A percentile compares a stretch with the other conserved stretches of the same genome.
Conservation (phyloP, 2,888 invertebrate species). For the Volucella inanis region DNA sequence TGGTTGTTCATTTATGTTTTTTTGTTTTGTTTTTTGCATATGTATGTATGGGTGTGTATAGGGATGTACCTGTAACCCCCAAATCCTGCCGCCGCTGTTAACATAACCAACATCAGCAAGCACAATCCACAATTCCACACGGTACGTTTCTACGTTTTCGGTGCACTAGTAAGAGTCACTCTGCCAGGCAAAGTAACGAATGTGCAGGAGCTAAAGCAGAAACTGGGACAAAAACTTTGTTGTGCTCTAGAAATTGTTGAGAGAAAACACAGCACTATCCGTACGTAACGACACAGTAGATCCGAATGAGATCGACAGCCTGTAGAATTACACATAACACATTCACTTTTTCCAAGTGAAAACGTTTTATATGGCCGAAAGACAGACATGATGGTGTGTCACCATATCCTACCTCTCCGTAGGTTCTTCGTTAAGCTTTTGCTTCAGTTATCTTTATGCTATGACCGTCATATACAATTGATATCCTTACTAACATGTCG, state of each 20-base stretch:
- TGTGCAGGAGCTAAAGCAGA: too few species aligned
- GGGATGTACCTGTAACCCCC: slow-evolving; percentile 46
- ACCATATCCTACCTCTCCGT: slow-evolving; percentile 30
- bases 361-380: slow-evolving; percentile 37
- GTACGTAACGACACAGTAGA: neutral
- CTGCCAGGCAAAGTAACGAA: too few species aligned
- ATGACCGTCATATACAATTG: slow-evolving; percentile 53
- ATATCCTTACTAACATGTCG: slow-evolving; percentile 42
- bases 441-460: slow-evolving; percentile 27
- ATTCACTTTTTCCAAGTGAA: slow-evolving; percentile 6
- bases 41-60: slow-evolving; percentile 4
- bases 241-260: slow-evolving; percentile 49
- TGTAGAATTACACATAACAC: neutral
- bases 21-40: neutral
- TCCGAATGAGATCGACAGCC: slow-evolving; percentile 6
- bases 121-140: slow-evolving; percentile 44
- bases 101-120: slow-evolving; percentile 21
- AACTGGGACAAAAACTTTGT: slow-evolving; percentile 30
- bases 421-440: neutral
- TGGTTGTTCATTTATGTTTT: slow-evolving; percentile 20
- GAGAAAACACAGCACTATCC: slow-evolving; percentile 49
- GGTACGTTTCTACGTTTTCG: too few species aligned
- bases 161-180: too few species aligned
- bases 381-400: slow-evolving; percentile 25
- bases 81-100: slow-evolving; percentile 35